phyloP scores from a whole-genome alignment of 2,113 vertebrate species.

The Rhinoderma darwinii region DNA sequence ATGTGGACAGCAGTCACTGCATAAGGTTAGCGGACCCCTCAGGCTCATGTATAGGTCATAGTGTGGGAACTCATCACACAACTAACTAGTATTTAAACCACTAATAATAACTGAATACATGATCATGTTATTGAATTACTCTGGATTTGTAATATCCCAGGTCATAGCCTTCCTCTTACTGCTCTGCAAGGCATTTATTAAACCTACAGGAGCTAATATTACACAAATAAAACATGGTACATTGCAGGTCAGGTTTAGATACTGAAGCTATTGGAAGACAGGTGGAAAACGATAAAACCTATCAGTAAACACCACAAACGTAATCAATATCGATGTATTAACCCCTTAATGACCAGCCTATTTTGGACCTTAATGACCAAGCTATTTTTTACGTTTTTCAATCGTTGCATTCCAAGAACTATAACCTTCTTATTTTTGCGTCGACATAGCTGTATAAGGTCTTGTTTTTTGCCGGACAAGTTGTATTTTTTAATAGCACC shows the following conservation, averaged over 20 bases:
- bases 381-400: too few species aligned
- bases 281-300: neutral
- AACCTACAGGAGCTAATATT: constrained; percentile 3
- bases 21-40: constrained; percentile 55
- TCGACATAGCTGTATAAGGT: too few species aligned
- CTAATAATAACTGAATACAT: constrained; percentile 45
- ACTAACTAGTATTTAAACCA: constrained; percentile 51
- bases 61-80: constrained; percentile 48
- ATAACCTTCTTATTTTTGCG: too few species aligned
- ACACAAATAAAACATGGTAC: neutral
- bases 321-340: neutral
- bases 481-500: too few species aligned
- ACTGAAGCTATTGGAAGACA: neutral
- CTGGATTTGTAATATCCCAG: constrained; percentile 33
- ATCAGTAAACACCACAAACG: neutral
- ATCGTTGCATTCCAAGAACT: too few species aligned
- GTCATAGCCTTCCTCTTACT: constrained; percentile 11
- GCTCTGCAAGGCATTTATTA: constrained; percentile 9
- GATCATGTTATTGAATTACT: constrained; percentile 48
- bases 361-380: too few species aligned
- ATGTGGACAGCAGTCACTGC: constrained; percentile 52
- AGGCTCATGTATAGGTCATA: constrained; percentile 55
- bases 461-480: too few species aligned
- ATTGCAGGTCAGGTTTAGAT: neutral
- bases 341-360: too few species aligned